phyloP scores from a whole-genome alignment of 2,797 vertebrate genomes.

The Pteropus rufus region DNA sequence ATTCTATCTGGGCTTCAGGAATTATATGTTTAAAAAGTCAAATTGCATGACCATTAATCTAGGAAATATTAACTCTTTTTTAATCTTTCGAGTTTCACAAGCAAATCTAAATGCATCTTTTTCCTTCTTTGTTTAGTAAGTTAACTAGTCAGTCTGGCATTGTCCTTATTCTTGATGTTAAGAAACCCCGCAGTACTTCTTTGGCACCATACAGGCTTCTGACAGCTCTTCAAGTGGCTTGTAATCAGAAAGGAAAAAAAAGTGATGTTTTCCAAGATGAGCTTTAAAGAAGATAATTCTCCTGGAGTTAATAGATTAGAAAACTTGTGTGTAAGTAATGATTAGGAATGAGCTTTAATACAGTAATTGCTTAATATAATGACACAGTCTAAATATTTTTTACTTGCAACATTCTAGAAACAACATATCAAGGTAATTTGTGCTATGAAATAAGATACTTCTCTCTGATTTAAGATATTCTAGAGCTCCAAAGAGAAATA shows the following conservation, averaged over 20 bases:
- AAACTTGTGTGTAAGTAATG: neutral
- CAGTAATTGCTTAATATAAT: neutral
- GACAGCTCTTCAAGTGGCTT: slow-evolving; percentile 2
- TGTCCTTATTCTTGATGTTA: neutral
- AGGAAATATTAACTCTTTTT: neutral
- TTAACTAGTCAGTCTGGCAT: neutral
- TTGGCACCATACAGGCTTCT: neutral
- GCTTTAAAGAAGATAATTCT: slow-evolving; percentile 42
- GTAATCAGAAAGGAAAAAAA: neutral
- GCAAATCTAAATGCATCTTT: neutral
- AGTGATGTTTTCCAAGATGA: neutral
- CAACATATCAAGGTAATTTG: neutral
- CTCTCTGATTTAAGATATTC: neutral
- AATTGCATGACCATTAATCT: neutral
- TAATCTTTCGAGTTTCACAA: neutral
- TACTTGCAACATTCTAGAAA: slow-evolving; percentile 42
- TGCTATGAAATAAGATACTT: slow-evolving; percentile 25
- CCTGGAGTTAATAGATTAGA: slow-evolving; percentile 17
- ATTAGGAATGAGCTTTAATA: slow-evolving; percentile 43
- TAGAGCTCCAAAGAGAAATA: neutral
- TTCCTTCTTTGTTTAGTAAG: neutral
- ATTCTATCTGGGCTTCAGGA: slow-evolving; percentile 33
- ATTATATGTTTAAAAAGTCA: slow-evolving; percentile 15
- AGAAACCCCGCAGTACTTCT: neutral
- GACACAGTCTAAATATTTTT: neutral